These are phyloP conservation scores for Drosophila orosa DNA, from an alignment of 1,140 invertebrate genomes.

Conservation along the genomic window DNA sequence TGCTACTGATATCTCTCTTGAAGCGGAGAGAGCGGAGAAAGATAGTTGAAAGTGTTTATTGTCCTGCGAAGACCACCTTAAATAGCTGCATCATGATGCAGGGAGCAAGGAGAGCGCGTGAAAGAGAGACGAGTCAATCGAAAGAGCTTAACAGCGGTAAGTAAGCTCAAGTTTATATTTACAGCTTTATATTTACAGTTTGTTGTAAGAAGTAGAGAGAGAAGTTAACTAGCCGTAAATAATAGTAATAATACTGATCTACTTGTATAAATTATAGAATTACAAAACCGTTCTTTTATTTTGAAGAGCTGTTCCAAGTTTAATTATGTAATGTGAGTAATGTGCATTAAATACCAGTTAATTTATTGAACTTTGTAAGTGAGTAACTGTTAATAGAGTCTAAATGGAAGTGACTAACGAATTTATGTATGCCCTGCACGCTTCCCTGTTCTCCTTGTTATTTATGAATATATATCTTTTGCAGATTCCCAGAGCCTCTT, in stretches of 20 bases:
- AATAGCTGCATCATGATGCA: no score
- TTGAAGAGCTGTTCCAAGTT: background rate
- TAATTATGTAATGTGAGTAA: background rate
- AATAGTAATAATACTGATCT: background rate
- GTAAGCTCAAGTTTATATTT: no score
- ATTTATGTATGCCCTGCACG: slow-evolving; percentile 14
- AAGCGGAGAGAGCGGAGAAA: background rate
- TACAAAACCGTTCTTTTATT: background rate
- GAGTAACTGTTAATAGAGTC: slow-evolving; percentile 7
- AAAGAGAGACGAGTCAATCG: no score
- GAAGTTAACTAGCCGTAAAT: no score
- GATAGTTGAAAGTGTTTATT: background rate
- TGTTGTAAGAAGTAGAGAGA: no score
- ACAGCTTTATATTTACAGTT: no score
- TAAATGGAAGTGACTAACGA: background rate
- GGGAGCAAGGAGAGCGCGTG: no score
- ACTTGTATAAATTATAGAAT: background rate
- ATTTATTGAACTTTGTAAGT: background rate
- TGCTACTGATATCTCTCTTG: background rate
- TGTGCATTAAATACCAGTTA: slow-evolving; percentile 1
- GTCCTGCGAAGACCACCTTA: no score
- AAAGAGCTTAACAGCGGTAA: no score
- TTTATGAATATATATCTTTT: slow-evolving; percentile 6
- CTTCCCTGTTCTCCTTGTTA: background rate
- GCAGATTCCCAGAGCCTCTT: background rate